Conservation (phyloP, 2,888 invertebrate genomes). For the Thera britannica region DNA sequence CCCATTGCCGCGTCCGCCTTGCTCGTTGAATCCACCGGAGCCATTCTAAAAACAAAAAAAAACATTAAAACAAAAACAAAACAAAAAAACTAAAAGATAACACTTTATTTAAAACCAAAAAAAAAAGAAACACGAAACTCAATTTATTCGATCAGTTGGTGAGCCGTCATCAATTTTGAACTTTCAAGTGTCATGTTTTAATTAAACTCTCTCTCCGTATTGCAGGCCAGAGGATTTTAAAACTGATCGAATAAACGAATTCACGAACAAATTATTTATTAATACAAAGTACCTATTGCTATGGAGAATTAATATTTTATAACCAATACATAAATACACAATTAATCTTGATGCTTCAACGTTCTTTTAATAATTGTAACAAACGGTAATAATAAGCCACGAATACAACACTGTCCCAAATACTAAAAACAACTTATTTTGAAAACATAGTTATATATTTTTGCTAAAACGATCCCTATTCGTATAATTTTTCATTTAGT, state of each 20-base stretch:
- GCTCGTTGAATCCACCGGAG: constrained; percentile 90
- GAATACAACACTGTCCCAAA: constrained; percentile 35
- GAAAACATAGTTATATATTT: constrained; percentile 21
- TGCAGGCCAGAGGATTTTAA: constrained; percentile 32
- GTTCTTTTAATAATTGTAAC: constrained; percentile 5
- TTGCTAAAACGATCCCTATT: constrained; percentile 34
- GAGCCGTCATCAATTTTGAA: constrained; percentile 10
- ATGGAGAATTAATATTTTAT: constrained; percentile 51
- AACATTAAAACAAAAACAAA: constrained; percentile 65
- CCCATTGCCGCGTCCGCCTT: constrained; percentile 93
- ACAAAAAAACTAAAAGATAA: constrained; percentile 65
- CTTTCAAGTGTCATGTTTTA: constrained; percentile 5
- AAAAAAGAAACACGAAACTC: constrained; percentile 44
- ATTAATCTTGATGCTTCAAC: constrained; percentile 17
- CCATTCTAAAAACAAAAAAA: constrained; percentile 93
- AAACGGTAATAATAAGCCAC: not conserved
- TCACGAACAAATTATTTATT: constrained; percentile 5
- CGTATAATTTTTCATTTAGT: constrained; percentile 35
- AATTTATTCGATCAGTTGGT: constrained; percentile 43
- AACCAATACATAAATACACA: constrained; percentile 28
- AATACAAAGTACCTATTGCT: constrained; percentile 29
- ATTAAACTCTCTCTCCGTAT: not conserved
- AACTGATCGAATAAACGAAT: constrained; percentile 37
- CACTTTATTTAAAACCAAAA: constrained; percentile 62
- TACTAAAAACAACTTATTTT: constrained; percentile 19